Conservation (phyloP, 2,113 vertebrate genomes). For the Crotalus tigris region DNA sequence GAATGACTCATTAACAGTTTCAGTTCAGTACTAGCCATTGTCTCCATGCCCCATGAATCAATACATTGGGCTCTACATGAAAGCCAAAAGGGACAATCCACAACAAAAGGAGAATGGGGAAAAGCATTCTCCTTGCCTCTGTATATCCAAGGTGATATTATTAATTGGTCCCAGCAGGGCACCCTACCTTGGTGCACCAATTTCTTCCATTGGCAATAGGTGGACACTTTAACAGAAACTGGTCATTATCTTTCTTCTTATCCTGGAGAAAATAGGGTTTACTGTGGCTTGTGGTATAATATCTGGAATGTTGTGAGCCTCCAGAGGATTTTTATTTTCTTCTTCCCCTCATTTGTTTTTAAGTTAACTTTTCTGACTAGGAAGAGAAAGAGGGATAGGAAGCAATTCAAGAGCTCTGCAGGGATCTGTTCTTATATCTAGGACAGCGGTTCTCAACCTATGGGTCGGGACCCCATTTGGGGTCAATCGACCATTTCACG, state of each 20-base stretch:
- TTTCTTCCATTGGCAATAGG: constrained; percentile 38
- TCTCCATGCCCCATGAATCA: background rate
- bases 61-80: constrained; percentile 27
- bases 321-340: background rate
- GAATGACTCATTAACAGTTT: constrained; percentile 39
- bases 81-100: constrained; percentile 19
- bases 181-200: background rate
- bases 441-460: background rate
- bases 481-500: too few relatives aligned
- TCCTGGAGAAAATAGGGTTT: constrained; percentile 13
- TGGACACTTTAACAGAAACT: constrained; percentile 22
- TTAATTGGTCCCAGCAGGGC: constrained; percentile 54
- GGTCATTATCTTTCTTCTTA: constrained; percentile 15
- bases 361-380: background rate
- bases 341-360: background rate
- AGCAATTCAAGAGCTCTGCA: background rate
- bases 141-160: constrained; percentile 37
- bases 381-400: background rate
- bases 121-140: constrained; percentile 33
- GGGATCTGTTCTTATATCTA: background rate
- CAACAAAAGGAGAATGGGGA: constrained; percentile 31
- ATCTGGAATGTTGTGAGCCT: background rate
- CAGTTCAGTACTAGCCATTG: constrained; percentile 30
- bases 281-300: background rate
- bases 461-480: too few relatives aligned